These are phyloP conservation scores for Neuroscelio doddi DNA, from an alignment of 2,888 invertebrate species.

Conservation along the genomic window DNA sequence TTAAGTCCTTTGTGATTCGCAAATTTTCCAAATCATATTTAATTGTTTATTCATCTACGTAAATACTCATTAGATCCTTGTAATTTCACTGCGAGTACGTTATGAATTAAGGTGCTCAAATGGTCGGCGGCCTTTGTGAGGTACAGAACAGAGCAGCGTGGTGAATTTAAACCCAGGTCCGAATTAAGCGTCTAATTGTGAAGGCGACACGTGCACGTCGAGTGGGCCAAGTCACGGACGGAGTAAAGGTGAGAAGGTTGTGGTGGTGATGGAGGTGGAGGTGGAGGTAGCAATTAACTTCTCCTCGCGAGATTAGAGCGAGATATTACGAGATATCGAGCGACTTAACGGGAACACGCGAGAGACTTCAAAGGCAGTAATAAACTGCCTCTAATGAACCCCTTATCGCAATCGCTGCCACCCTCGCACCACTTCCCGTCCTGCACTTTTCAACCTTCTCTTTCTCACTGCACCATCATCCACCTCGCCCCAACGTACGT, in stretches of 20 bases:
- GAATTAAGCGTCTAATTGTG: constrained; percentile 61
- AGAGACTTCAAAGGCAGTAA: constrained; percentile 72
- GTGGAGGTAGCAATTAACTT: constrained; percentile 69
- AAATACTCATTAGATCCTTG: not conserved
- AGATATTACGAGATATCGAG: constrained; percentile 73
- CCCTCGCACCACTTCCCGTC: constrained; percentile 54
- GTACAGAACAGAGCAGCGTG: constrained; percentile 31
- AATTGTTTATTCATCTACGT: no score
- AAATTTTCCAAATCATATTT: no score
- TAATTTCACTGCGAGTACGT: constrained; percentile 1
- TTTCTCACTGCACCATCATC: constrained; percentile 53
- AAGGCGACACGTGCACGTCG: constrained; percentile 58
- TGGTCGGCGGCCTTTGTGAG: constrained; percentile 35
- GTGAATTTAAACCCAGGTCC: constrained; percentile 44
- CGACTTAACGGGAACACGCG: constrained; percentile 72
- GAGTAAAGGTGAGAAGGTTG: constrained; percentile 46
- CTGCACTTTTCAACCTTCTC: constrained; percentile 50
- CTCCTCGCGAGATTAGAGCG: constrained; percentile 71
- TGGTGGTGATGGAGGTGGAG: constrained; percentile 36
- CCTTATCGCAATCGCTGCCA: constrained; percentile 67
- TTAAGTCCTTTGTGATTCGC: no score
- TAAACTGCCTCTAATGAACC: constrained; percentile 72
- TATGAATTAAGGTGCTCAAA: constrained; percentile 20
- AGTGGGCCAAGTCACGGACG: constrained; percentile 31
- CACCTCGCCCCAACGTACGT: constrained; percentile 51